Evolutionary conservation across 2,113 vertebrate species (phyloP).

Genomic region (Aramus guarauna): DNA sequence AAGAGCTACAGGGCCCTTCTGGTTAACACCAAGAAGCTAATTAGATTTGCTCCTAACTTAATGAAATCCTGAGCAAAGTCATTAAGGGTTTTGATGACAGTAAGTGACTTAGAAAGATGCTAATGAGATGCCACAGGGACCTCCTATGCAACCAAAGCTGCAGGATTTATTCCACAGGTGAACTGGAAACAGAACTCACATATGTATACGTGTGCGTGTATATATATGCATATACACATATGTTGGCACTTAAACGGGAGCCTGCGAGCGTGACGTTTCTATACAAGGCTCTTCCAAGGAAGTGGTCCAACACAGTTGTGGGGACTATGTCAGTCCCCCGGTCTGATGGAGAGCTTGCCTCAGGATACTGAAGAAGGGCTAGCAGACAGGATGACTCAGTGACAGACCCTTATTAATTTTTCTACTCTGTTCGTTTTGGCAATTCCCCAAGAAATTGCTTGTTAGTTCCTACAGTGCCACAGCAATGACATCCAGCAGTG

Average conservation of each 20-base stretch:
- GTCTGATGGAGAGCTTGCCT: background rate
- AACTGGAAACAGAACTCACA: conserved; percentile 22
- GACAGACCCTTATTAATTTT: background rate
- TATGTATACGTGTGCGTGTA: background rate
- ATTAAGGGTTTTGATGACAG: conserved; percentile 56
- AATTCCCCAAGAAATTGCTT: background rate
- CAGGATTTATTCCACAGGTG: background rate
- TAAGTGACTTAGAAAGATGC: conserved; percentile 57
- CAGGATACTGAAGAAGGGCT: background rate
- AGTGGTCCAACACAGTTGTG: background rate
- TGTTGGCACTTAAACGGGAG: conserved; percentile 18
- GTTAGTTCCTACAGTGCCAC: background rate
- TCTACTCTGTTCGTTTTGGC: background rate
- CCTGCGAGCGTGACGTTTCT: background rate
- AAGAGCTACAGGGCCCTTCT: background rate
- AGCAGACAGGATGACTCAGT: background rate
- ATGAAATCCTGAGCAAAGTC: conserved; percentile 62
- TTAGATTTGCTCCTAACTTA: conserved; percentile 58
- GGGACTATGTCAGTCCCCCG: background rate
- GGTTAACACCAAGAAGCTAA: conserved; percentile 47
- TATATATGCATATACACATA: background rate
- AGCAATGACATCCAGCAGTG: background rate
- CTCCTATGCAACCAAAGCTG: conserved; percentile 13
- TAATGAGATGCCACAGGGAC: conserved; percentile 50
- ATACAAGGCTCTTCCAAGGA: background rate